phyloP scores from a whole-genome alignment of 1,140 invertebrate genomes.

The Drosophila baimaii region DNA sequence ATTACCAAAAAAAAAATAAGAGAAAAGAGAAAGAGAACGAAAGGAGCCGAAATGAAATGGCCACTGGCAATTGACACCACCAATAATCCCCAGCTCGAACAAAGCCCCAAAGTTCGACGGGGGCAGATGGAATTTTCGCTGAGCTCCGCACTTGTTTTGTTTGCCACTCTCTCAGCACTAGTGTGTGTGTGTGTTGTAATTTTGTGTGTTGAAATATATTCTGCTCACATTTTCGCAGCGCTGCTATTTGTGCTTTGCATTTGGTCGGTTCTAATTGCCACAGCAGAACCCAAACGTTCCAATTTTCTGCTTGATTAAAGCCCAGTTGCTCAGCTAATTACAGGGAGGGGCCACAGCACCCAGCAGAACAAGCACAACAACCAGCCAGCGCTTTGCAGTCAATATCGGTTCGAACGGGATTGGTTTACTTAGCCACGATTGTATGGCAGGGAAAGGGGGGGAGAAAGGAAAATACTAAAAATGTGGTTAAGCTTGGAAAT shows the following conservation, averaged over 20 bases:
- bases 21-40: conserved; percentile 2
- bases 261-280: conserved; percentile 59
- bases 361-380: background rate
- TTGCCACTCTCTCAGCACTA: conserved; percentile 32
- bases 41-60: conserved; percentile 59
- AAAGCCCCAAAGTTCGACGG: conserved; percentile 59
- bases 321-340: conserved; percentile 56
- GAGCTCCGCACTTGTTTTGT: conserved; percentile 73
- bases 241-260: conserved; percentile 42
- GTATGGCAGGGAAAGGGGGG: background rate
- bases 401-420: conserved; percentile 36
- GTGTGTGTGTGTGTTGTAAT: conserved; percentile 27
- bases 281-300: conserved; percentile 46
- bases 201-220: conserved; percentile 33
- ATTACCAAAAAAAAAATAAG: conserved; percentile 72
- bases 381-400: background rate
- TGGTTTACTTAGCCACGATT: conserved; percentile 24
- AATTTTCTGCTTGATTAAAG: conserved; percentile 78
- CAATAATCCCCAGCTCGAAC: conserved; percentile 68
- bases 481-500: background rate
- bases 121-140: conserved; percentile 68
- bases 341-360: conserved; percentile 40
- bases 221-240: conserved; percentile 23
- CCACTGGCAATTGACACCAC: conserved; percentile 82
- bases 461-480: background rate